Evolutionary conservation across 2,888 invertebrate species (phyloP).

Genomic region (Scrobipalpa atriplicella): DNA sequence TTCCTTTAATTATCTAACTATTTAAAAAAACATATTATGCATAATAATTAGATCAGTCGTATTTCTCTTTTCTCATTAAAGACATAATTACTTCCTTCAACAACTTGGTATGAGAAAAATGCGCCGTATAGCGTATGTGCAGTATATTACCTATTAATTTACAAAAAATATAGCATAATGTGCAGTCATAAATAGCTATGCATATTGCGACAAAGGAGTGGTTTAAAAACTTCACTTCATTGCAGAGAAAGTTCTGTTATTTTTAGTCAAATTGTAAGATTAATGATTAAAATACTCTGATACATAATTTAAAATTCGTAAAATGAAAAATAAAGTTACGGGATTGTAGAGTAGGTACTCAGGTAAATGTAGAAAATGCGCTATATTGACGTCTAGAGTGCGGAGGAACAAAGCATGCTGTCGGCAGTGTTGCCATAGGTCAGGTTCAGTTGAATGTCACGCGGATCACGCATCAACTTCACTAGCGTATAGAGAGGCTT

Average conservation of each 20-base stretch:
- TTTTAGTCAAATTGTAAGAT: too few relatives aligned
- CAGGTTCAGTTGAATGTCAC: constrained; percentile 51
- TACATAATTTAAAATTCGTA: too few relatives aligned
- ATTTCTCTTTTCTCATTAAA: background rate
- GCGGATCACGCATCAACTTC: constrained; percentile 45
- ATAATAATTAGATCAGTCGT: background rate
- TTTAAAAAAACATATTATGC: background rate
- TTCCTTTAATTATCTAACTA: background rate
- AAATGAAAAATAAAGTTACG: background rate
- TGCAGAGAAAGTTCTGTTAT: too few relatives aligned
- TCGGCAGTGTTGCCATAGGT: constrained; percentile 40
- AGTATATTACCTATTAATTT: too few relatives aligned
- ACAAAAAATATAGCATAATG: too few relatives aligned
- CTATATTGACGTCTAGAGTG: background rate
- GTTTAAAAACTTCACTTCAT: too few relatives aligned
- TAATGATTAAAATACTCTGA: too few relatives aligned
- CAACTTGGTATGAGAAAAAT: background rate
- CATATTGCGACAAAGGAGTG: too few relatives aligned
- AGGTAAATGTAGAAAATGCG: background rate
- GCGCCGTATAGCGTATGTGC: background rate
- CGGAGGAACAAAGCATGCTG: constrained; percentile 29
- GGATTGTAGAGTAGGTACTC: background rate
- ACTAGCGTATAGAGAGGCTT: background rate
- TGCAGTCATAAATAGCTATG: too few relatives aligned
- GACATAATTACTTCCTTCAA: background rate